These are phyloP conservation scores for Teleogryllus occipitalis DNA, from an alignment of 1,140 invertebrate species.

Conservation along the genomic window DNA sequence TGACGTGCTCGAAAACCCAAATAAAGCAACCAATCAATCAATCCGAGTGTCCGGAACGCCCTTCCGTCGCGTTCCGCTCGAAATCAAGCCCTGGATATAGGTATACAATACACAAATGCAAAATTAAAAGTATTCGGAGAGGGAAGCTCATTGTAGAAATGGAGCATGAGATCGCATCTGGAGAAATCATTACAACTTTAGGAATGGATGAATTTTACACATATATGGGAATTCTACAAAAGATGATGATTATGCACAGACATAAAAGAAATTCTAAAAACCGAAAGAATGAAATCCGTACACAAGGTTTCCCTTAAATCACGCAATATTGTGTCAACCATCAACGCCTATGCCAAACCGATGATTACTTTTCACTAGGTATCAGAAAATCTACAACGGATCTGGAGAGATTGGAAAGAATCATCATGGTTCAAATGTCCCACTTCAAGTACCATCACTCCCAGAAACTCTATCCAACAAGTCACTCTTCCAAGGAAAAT, in stretches of 20 bases:
- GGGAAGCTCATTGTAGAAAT: neutral
- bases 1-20: no score
- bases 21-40: no score
- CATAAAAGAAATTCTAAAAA: neutral
- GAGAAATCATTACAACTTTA: neutral
- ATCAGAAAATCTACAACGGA: neutral
- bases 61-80: no score
- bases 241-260: neutral
- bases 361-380: neutral
- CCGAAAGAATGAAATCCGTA: neutral
- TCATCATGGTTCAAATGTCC: neutral
- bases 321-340: neutral
- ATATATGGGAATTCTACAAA: neutral
- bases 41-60: no score
- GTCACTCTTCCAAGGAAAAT: neutral
- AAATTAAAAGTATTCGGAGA: neutral
- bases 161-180: no score
- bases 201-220: neutral
- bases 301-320: neutral
- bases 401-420: neutral
- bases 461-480: no score
- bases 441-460: neutral
- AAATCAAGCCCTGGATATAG: neutral
- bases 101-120: neutral
- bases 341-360: no score